phyloP scores from a whole-genome alignment of 2,888 invertebrate species.

The Brachyptera risi region DNA sequence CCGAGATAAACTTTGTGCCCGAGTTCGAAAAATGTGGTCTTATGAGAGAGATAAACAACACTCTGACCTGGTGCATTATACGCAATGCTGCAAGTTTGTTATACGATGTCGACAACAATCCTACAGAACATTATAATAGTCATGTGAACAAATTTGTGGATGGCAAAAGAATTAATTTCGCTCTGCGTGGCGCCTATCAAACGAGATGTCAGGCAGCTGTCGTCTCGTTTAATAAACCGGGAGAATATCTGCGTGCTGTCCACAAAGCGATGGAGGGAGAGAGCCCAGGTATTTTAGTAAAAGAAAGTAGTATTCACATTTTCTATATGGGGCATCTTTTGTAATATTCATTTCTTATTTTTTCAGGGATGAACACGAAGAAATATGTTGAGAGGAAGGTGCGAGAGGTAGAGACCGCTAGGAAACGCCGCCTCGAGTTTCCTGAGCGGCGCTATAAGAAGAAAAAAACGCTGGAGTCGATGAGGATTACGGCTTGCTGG shows the following conservation, averaged over 20 bases:
- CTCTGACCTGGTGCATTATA: neutral
- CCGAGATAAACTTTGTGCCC: neutral
- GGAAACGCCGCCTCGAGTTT: neutral
- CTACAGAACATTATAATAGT: conserved; percentile 8
- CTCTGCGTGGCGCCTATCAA: conserved; percentile 12
- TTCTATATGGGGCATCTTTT: too few species aligned
- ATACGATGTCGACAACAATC: neutral
- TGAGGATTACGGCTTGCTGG: conserved; percentile 14
- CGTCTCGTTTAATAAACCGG: neutral
- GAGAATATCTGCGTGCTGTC: neutral
- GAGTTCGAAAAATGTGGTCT: neutral
- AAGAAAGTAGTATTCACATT: too few species aligned
- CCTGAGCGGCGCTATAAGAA: neutral
- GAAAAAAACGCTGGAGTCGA: neutral
- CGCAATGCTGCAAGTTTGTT: conserved; percentile 10
- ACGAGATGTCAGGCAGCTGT: neutral
- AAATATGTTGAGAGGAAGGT: neutral
- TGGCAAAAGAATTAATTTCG: conserved; percentile 6
- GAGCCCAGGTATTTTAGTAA: too few species aligned
- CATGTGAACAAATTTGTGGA: neutral
- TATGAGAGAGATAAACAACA: conserved; percentile 1
- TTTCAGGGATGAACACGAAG: neutral
- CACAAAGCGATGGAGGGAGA: conserved; percentile 5
- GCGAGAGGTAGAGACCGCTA: neutral
- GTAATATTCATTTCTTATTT: neutral